Conservation (phyloP, 2,888 invertebrate genomes). For the Coenonympha glycerion region DNA sequence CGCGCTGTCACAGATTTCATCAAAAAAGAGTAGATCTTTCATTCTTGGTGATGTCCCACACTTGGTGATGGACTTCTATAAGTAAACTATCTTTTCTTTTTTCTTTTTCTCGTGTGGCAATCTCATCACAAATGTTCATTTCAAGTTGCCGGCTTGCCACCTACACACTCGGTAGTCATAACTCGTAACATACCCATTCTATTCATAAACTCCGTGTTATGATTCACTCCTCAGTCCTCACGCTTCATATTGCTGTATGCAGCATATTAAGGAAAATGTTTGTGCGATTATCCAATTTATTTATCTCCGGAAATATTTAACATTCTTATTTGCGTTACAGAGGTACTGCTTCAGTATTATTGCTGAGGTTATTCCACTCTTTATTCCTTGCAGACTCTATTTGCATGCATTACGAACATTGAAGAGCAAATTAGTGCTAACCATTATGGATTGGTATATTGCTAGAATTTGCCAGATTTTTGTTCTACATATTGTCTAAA, state of each 20-base stretch:
- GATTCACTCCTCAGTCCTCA: slow-evolving; percentile 1
- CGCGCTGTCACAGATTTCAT: too few relatives aligned
- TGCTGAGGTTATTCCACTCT: not conserved
- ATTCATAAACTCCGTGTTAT: not conserved
- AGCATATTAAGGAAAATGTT: slow-evolving; percentile 12
- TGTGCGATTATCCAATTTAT: slow-evolving; percentile 20
- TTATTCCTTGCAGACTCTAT: not conserved
- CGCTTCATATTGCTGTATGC: slow-evolving; percentile 16
- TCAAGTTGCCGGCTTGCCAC: slow-evolving; percentile 10
- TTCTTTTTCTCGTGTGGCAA: not conserved
- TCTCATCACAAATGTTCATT: not conserved
- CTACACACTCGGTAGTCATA: too few relatives aligned
- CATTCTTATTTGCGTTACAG: slow-evolving; percentile 12
- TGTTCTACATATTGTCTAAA: too few relatives aligned
- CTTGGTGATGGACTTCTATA: too few relatives aligned
- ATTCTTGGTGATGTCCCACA: too few relatives aligned
- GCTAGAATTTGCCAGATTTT: too few relatives aligned
- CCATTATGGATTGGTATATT: too few relatives aligned
- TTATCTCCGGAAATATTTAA: slow-evolving; percentile 16
- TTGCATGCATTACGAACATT: too few relatives aligned
- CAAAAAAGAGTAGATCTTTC: too few relatives aligned
- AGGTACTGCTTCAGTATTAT: not conserved
- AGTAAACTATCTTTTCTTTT: too few relatives aligned
- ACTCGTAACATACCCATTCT: slow-evolving; percentile 2
- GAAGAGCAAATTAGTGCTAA: too few relatives aligned